Evolutionary conservation across 2,888 invertebrate species (phyloP).

Genomic region (Sphaerophoria taeniata): DNA sequence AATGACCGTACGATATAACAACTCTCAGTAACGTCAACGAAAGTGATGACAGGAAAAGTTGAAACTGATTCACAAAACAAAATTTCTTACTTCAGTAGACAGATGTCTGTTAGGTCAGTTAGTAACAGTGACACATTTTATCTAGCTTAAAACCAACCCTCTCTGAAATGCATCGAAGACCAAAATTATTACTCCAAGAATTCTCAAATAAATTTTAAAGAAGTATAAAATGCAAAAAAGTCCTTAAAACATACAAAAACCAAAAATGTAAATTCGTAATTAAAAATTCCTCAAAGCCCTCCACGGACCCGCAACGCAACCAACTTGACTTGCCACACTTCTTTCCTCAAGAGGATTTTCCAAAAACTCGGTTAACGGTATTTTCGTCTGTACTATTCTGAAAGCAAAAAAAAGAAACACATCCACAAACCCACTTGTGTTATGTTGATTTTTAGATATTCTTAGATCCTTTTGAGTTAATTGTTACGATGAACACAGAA

Average conservation of each 20-base stretch:
- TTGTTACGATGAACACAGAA: constrained; percentile 60
- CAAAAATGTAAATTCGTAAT: constrained; percentile 1
- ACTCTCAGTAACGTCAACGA: too few species aligned
- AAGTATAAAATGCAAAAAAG: not conserved
- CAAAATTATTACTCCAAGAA: not conserved
- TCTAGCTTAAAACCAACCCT: too few species aligned
- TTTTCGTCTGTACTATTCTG: constrained; percentile 35
- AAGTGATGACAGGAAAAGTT: too few species aligned
- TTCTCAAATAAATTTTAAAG: not conserved
- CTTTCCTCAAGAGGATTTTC: not conserved
- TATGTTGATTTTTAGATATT: not conserved
- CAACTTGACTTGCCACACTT: constrained; percentile 33
- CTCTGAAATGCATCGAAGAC: not conserved
- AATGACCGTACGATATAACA: too few species aligned
- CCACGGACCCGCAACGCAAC: not conserved
- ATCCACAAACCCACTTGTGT: not conserved
- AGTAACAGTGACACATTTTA: too few species aligned
- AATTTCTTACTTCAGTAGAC: too few species aligned
- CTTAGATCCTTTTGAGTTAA: constrained; percentile 54
- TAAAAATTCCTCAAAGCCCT: constrained; percentile 16
- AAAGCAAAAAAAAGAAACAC: constrained; percentile 17
- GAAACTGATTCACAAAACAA: too few species aligned
- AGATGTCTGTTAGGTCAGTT: too few species aligned
- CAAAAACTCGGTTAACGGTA: constrained; percentile 68
- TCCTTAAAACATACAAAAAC: not conserved